Conservation (phyloP, 1,140 invertebrate genomes). For the Eupristina koningsbergeri region DNA sequence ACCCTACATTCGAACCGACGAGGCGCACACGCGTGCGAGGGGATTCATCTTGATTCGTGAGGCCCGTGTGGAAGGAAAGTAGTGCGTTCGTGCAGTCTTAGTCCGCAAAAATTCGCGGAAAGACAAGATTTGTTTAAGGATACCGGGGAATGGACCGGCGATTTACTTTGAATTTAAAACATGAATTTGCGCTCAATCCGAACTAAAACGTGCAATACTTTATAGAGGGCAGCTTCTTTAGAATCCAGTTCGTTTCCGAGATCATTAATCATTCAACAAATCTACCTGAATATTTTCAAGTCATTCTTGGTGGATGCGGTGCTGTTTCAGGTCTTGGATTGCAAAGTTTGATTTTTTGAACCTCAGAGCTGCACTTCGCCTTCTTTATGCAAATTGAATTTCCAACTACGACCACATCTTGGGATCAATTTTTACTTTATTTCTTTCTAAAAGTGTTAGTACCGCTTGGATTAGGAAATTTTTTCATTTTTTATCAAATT, state of each 20-base stretch:
- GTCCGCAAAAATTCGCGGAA: not conserved
- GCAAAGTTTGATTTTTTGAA: not conserved
- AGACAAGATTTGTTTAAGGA: slow-evolving; percentile 37
- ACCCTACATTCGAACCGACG: slow-evolving; percentile 35
- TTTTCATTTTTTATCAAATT: not conserved
- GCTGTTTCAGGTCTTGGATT: not conserved
- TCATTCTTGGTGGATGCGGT: no score
- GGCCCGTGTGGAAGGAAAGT: slow-evolving; percentile 56
- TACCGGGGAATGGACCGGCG: not conserved
- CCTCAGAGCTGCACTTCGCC: not conserved
- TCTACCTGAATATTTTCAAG: no score
- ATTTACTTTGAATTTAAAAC: not conserved
- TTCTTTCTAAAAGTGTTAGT: not conserved
- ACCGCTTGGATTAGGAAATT: not conserved
- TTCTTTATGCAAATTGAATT: not conserved
- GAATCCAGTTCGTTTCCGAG: no score
- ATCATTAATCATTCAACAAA: no score
- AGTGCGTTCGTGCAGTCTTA: slow-evolving; percentile 49
- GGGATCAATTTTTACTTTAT: not conserved
- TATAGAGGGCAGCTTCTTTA: no score
- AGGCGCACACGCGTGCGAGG: slow-evolving; percentile 53
- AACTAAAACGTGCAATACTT: not conserved
- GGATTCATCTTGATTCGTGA: slow-evolving; percentile 68
- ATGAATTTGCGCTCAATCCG: not conserved
- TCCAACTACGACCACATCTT: not conserved